phyloP scores from a whole-genome alignment of 1,140 invertebrate genomes.

The Lithobius niger region DNA sequence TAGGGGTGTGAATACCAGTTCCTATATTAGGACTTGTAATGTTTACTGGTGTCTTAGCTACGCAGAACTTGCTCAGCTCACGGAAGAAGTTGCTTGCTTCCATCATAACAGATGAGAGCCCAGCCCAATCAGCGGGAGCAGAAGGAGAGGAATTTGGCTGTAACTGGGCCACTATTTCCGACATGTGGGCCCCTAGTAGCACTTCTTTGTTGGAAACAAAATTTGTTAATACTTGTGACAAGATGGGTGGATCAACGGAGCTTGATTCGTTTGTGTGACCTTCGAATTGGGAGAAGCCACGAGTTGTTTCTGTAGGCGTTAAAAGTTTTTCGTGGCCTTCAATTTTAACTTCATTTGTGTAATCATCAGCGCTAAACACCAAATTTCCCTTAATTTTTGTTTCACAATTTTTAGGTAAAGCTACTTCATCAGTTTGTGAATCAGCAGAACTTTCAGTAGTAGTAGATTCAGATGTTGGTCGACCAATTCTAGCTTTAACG shows the following conservation, averaged over 20 bases:
- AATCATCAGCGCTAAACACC: no score
- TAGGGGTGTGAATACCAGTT: neutral
- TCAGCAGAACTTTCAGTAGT: no score
- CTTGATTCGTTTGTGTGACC: neutral
- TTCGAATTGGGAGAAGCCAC: neutral
- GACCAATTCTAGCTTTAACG: neutral
- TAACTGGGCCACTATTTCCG: neutral
- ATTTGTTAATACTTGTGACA: no score
- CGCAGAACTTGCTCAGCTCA: neutral
- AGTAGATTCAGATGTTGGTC: no score
- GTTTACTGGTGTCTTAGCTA: neutral
- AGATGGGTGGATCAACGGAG: no score
- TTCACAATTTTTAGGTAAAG: no score
- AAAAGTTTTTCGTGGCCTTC: neutral
- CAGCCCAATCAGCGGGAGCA: neutral
- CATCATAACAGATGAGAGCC: neutral
- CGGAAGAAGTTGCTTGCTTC: neutral
- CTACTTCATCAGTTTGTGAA: no score
- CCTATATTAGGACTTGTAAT: no score
- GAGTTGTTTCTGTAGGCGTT: neutral
- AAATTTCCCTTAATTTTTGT: no score
- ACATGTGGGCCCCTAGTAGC: neutral
- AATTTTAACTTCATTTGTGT: neutral
- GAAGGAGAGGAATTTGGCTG: neutral
- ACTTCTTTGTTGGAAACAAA: no score